Evolutionary conservation across 1,140 invertebrate species (phyloP).

Genomic region (Cydia strobilella): DNA sequence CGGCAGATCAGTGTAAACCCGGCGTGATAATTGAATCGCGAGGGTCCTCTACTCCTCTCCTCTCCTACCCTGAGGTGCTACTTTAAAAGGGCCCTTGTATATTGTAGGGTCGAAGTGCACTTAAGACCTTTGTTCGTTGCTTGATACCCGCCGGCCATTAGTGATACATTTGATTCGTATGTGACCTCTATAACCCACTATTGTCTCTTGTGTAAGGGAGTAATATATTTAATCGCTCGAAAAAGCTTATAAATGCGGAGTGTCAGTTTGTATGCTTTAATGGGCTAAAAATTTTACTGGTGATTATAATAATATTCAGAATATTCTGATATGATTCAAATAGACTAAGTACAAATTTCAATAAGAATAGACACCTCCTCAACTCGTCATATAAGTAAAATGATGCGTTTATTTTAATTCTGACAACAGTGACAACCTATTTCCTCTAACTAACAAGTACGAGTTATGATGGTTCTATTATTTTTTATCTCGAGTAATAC

Average conservation of each 20-base stretch:
- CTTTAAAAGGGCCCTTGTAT: conserved; percentile 15
- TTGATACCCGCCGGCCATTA: conserved; percentile 49
- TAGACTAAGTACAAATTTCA: no score
- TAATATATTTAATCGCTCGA: conserved; percentile 34
- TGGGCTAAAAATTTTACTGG: background rate
- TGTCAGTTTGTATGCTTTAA: background rate
- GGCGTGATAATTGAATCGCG: conserved; percentile 78
- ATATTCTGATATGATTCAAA: background rate
- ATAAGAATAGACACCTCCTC: no score
- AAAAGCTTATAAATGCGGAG: conserved; percentile 21
- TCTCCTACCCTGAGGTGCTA: background rate
- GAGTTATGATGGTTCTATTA: conserved; percentile 3
- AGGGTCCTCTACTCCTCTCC: conserved; percentile 51
- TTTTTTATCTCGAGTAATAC: conserved; percentile 4
- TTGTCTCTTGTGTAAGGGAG: conserved; percentile 34
- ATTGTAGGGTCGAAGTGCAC: conserved; percentile 11
- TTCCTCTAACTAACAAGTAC: background rate
- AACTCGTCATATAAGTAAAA: no score
- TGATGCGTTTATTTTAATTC: background rate
- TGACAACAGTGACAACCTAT: background rate
- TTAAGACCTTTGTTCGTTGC: conserved; percentile 22
- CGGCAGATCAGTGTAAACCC: conserved; percentile 74
- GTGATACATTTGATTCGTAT: conserved; percentile 73
- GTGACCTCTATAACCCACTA: conserved; percentile 49
- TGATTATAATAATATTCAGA: background rate